These are phyloP conservation scores for Poecilia wingei DNA, from an alignment of 2,797 vertebrate species.

Conservation along the genomic window DNA sequence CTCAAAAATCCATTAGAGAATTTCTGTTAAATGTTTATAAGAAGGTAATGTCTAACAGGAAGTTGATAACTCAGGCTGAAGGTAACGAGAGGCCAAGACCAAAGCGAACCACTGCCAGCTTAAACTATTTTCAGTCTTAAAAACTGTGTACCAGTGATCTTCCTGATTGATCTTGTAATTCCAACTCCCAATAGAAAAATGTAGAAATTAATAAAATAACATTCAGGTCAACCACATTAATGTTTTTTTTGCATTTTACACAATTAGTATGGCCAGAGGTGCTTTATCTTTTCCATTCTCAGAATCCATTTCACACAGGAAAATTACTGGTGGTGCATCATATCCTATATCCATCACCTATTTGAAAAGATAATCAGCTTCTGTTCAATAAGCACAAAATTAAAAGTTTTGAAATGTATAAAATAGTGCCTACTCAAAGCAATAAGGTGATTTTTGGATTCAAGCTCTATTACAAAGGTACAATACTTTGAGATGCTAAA, in stretches of 20 bases:
- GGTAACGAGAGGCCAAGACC: not conserved
- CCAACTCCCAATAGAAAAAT: not conserved
- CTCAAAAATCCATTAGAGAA: not conserved
- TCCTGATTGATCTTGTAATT: not conserved
- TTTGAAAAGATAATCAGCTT: not conserved
- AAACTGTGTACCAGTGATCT: not conserved
- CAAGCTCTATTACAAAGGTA: not conserved
- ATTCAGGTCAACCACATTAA: not conserved
- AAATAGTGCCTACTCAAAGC: not conserved
- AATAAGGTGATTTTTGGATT: not conserved
- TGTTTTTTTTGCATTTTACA: not conserved
- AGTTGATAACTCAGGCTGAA: not conserved
- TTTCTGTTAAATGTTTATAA: not conserved
- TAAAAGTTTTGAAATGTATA: not conserved
- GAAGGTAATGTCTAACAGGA: not conserved
- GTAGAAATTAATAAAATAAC: not conserved
- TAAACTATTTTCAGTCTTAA: not conserved
- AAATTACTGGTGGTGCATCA: not conserved
- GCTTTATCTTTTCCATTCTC: not conserved
- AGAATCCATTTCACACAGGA: not conserved
- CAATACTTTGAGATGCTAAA: not conserved
- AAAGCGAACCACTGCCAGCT: not conserved
- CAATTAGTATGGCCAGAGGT: not conserved
- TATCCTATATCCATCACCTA: not conserved
- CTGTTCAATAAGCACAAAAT: not conserved